phyloP scores from a whole-genome alignment of 2,888 invertebrate species.

The Volucella bombylans region DNA sequence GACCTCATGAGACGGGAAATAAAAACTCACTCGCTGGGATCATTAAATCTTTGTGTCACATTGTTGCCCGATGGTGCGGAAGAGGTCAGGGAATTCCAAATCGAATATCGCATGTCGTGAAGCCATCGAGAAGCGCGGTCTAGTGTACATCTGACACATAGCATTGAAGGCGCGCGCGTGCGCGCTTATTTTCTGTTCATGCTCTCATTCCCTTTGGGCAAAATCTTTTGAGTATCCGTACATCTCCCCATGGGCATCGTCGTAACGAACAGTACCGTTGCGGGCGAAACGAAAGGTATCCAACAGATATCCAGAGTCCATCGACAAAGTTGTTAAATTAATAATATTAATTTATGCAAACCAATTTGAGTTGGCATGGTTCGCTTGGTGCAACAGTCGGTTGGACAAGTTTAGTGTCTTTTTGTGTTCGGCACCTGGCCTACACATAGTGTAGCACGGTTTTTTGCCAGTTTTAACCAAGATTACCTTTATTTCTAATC shows the following conservation, averaged over 20 bases:
- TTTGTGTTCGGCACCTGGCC: no score
- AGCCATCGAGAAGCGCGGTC: conserved; percentile 61
- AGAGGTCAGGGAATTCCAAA: conserved; percentile 45
- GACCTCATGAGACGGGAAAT: conserved; percentile 52
- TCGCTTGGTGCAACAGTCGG: conserved; percentile 30
- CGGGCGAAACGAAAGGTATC: background rate
- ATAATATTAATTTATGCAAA: conserved; percentile 67
- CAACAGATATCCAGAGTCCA: conserved; percentile 31
- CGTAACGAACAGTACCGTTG: conserved; percentile 59
- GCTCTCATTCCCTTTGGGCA: conserved; percentile 2
- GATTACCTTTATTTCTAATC: no score
- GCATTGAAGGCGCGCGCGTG: conserved; percentile 29
- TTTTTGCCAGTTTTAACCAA: no score
- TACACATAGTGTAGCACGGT: no score
- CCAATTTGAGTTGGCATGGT: conserved; percentile 23
- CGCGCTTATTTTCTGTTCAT: conserved; percentile 24
- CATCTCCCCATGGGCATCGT: background rate
- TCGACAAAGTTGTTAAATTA: conserved; percentile 58
- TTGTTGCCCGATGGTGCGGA: conserved; percentile 33
- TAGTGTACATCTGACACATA: conserved; percentile 55
- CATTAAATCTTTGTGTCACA: conserved; percentile 71
- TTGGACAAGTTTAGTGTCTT: conserved; percentile 1
- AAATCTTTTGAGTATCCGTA: conserved; percentile 11
- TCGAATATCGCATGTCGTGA: conserved; percentile 59
- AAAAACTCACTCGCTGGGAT: conserved; percentile 69